Evolutionary conservation across 2,888 invertebrate species (phyloP).

Genomic region (Nomada hirtipes): DNA sequence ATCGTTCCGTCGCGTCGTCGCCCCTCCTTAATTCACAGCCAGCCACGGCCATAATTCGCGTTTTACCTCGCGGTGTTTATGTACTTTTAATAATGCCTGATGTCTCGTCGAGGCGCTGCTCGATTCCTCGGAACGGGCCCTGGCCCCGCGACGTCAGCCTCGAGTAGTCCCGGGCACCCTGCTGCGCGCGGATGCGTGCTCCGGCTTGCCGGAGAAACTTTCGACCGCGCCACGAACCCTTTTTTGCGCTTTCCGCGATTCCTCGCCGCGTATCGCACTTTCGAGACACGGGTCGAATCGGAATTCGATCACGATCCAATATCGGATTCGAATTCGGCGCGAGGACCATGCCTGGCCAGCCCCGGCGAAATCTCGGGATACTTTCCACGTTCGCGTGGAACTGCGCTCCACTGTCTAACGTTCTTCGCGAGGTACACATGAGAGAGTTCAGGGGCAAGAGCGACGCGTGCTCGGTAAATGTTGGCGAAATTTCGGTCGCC

Average conservation of each 20-base stretch:
- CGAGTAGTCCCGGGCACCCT: slow-evolving; percentile 57
- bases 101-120: slow-evolving; percentile 75
- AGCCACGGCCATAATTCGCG: slow-evolving; percentile 79
- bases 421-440: too few relatives aligned
- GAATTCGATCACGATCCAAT: too few relatives aligned
- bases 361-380: too few relatives aligned
- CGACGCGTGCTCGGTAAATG: too few relatives aligned
- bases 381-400: too few relatives aligned
- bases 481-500: neutral
- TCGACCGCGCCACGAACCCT: slow-evolving; percentile 50
- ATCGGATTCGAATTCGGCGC: too few relatives aligned
- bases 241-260: neutral
- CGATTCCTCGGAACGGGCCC: slow-evolving; percentile 49
- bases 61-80: slow-evolving; percentile 82
- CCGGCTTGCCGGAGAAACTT: slow-evolving; percentile 66
- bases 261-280: neutral
- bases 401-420: too few relatives aligned
- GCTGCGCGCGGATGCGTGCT: slow-evolving; percentile 76
- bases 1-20: slow-evolving; percentile 79
- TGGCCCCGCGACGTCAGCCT: slow-evolving; percentile 53
- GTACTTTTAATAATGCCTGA: slow-evolving; percentile 84
- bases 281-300: too few relatives aligned
- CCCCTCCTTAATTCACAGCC: slow-evolving; percentile 82
- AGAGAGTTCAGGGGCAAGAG: neutral
- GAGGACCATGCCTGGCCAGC: too few relatives aligned